Conservation (phyloP, 2,113 vertebrate species). For the Sprattus sprattus region DNA sequence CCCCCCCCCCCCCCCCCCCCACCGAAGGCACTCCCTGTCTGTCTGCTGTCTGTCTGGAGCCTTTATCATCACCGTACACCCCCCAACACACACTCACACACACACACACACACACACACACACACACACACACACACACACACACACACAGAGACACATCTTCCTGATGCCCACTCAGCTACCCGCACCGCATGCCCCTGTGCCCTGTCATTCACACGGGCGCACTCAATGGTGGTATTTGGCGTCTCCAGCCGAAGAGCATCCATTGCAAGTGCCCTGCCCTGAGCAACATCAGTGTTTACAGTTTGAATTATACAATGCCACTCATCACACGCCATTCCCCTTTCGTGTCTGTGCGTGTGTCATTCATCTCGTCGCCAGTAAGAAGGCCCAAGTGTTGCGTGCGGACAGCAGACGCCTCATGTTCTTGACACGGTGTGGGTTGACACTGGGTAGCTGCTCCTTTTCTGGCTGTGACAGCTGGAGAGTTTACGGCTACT, state of each 20-base stretch:
- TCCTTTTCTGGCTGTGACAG: background rate
- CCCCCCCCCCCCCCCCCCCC: slow-evolving; percentile 7
- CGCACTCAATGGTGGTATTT: background rate
- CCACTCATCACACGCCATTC: slow-evolving; percentile 47
- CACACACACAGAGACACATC: background rate
- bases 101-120: slow-evolving; percentile 22
- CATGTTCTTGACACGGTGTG: background rate
- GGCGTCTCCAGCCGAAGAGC: background rate
- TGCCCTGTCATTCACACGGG: background rate
- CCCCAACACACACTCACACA: slow-evolving; percentile 29
- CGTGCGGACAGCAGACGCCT: background rate
- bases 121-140: no score
- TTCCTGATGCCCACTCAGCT: background rate
- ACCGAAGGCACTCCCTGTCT: slow-evolving; percentile 55
- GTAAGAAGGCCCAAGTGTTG: background rate
- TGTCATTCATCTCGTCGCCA: background rate
- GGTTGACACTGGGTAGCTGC: background rate
- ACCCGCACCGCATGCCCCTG: background rate
- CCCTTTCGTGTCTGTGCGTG: background rate
- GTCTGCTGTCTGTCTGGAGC: slow-evolving; percentile 65
- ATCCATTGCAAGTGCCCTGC: slow-evolving; percentile 48
- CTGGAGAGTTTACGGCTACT: background rate
- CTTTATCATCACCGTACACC: slow-evolving; percentile 54
- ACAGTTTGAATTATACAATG: slow-evolving; percentile 61
- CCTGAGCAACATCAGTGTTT: slow-evolving; percentile 32